Evolutionary conservation across 2,113 vertebrate species (phyloP).

Genomic region (Sterrhoptilus dennistouni): DNA sequence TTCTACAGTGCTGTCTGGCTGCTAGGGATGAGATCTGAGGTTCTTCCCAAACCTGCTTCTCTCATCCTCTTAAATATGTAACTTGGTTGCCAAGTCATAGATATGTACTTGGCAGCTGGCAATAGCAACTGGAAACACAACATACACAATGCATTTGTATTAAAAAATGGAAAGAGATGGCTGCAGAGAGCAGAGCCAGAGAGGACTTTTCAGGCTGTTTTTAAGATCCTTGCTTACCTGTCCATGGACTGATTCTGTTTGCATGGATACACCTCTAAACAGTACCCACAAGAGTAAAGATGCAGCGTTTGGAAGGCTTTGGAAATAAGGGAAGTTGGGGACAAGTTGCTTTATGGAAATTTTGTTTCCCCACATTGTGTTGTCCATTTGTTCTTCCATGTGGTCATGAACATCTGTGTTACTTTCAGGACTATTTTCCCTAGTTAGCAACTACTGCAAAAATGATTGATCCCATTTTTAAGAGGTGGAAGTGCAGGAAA

Average conservation of each 20-base stretch:
- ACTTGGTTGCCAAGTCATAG: conserved; percentile 51
- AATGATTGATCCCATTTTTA: neutral
- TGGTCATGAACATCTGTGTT: neutral
- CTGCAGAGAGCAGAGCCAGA: neutral
- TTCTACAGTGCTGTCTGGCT: neutral
- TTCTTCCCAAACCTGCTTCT: conserved; percentile 33
- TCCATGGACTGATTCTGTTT: neutral
- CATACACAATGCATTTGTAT: neutral
- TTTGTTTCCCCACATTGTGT: neutral
- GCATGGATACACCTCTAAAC: neutral
- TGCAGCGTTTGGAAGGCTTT: neutral
- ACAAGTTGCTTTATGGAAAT: neutral
- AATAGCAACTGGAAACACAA: conserved; percentile 57
- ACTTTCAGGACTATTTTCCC: neutral
- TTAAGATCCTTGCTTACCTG: neutral
- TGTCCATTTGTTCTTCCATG: neutral
- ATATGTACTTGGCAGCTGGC: conserved; percentile 48
- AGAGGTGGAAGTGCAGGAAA: neutral
- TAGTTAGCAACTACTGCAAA: neutral
- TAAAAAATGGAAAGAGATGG: neutral
- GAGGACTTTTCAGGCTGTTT: neutral
- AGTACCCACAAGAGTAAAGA: neutral
- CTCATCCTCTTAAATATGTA: conserved; percentile 57
- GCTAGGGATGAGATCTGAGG: neutral
- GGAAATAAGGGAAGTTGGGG: neutral